Base-by-base conservation (phyloP, 1,140 invertebrate species). In the Mactra quadrangularis region DNA sequence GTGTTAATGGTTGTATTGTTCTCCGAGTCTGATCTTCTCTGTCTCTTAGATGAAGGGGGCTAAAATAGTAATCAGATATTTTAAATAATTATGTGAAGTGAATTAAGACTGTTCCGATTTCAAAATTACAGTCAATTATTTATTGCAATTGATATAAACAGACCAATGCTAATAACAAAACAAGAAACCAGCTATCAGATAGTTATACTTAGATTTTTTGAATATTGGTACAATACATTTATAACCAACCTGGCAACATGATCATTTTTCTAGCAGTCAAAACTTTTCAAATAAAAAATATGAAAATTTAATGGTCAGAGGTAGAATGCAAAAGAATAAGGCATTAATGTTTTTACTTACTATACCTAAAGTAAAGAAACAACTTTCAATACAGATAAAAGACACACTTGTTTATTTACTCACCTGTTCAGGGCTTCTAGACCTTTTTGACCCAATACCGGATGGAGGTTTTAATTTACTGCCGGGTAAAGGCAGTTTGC, bases 1-100 rank as follows among this genome's bases (percentile, higher is more conserved):
- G 11, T 50, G 13, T 38, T 25, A 52, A 15, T n/a, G 11, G 25
- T 7, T 0, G 22, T 19, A 33, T 77, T 66, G 33, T 66, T 77
- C 52, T 64, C 75, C 11, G 33, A 22, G 9, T 59, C 75, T 25
- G 75, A 64, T 31, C 41, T 62, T 33, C 75, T 77, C 29, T 77
- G 75, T 53, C 75, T 47, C 33, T 77, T 77, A 4, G 60, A 33
- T n/a, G 53, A 25, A 33, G 75, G 75, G 2, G 59, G 59, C 75
- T 77, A 15, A 6, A 57, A 9, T 27, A 57, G 15, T 25, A 13
- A 25, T 57, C 27, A 25, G 13, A 13, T 29, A 25, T 25, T 25
- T 6, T 57, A 4, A 25, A 29, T 3, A 17, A 11, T 27, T 6
- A 25, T 11, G n/a, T 6, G 25, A 27, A 22, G 25, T 22, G 6